Evolutionary conservation across 2,888 invertebrate species (phyloP).

Genomic region (Ephialtes manifestator): DNA sequence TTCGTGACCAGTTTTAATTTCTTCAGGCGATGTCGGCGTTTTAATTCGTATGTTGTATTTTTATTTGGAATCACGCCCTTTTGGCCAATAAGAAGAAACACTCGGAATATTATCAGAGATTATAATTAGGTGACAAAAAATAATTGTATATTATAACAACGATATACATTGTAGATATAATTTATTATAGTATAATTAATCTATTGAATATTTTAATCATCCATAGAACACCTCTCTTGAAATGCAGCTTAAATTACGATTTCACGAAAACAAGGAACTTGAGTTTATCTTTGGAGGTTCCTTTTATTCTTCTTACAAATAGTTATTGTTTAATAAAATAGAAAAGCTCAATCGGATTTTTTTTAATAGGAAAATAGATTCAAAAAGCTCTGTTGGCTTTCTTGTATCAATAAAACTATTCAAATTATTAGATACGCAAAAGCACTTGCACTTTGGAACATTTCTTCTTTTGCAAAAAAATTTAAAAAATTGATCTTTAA

Average conservation of each 20-base stretch:
- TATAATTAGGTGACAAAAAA: background rate
- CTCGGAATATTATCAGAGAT: background rate
- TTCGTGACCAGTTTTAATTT: too few relatives aligned
- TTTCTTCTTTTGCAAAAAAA: too few relatives aligned
- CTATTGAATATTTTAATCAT: conserved; percentile 24
- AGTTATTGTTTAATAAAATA: too few relatives aligned
- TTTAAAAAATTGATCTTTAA: too few relatives aligned
- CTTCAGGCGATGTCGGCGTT: too few relatives aligned
- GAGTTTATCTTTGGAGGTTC: conserved; percentile 32
- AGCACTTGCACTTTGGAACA: too few relatives aligned
- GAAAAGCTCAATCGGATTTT: too few relatives aligned
- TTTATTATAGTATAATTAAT: conserved; percentile 28
- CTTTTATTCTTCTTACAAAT: background rate
- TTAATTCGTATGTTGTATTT: too few relatives aligned
- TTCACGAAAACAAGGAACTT: conserved; percentile 8
- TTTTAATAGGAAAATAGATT: background rate
- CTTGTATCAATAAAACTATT: background rate
- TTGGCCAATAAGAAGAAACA: background rate
- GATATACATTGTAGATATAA: conserved; percentile 25
- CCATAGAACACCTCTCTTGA: background rate
- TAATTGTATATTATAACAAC: conserved; percentile 20
- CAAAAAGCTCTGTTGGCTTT: background rate
- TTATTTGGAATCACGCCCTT: too few relatives aligned
- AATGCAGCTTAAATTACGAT: conserved; percentile 12
- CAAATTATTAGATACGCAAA: background rate